These are phyloP conservation scores for Metalampra italica DNA, from an alignment of 2,888 invertebrate genomes.

Conservation along the genomic window DNA sequence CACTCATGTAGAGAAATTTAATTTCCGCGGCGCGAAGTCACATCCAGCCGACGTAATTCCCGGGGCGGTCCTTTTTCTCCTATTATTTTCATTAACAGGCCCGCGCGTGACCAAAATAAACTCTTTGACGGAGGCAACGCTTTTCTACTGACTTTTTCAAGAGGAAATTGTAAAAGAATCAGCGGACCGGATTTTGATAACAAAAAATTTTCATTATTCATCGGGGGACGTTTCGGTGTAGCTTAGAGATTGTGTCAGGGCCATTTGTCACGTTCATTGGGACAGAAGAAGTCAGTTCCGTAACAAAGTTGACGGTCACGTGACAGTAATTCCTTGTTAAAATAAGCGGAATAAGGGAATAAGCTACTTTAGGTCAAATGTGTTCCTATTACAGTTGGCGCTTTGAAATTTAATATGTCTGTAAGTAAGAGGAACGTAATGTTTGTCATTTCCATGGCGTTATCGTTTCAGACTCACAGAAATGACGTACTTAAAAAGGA, in stretches of 20 bases:
- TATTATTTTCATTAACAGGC: slow-evolving; percentile 68
- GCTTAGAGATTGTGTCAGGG: slow-evolving; percentile 3
- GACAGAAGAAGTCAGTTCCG: not conserved
- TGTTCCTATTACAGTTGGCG: too few relatives aligned
- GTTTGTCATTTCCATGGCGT: too few relatives aligned
- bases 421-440: too few relatives aligned
- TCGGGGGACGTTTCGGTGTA: slow-evolving; percentile 18
- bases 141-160: slow-evolving; percentile 32
- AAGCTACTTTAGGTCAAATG: too few relatives aligned
- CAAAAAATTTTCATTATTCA: slow-evolving; percentile 29
- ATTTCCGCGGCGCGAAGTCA: slow-evolving; percentile 22
- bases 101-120: slow-evolving; percentile 63
- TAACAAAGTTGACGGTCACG: not conserved
- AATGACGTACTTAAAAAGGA: too few relatives aligned
- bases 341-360: too few relatives aligned
- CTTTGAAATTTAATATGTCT: too few relatives aligned
- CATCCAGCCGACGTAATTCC: slow-evolving; percentile 40
- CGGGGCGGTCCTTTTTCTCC: slow-evolving; percentile 43
- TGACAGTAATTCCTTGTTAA: not conserved
- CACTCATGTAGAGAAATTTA: slow-evolving; percentile 23
- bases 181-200: slow-evolving; percentile 32
- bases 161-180: slow-evolving; percentile 37
- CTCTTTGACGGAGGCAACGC: slow-evolving; percentile 40
- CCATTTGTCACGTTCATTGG: not conserved
- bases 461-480: too few relatives aligned